Conservation (phyloP, 2,888 invertebrate genomes). For the Hypselothyrea guttata region DNA sequence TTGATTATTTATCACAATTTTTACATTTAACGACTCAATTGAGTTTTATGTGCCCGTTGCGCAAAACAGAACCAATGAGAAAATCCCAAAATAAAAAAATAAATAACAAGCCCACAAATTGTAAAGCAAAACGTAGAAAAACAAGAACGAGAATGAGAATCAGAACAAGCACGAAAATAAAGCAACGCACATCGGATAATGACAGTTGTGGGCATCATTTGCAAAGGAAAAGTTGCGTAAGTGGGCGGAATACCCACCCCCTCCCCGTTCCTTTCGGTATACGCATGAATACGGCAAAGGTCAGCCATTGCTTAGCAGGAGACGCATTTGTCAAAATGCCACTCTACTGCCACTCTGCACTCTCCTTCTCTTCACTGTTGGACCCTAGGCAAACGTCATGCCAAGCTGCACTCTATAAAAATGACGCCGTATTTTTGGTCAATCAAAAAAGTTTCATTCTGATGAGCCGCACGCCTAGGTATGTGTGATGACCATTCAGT, state of each 20-base stretch:
- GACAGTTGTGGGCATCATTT: conserved; percentile 35
- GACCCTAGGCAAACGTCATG: conserved; percentile 11
- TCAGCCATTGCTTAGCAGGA: conserved; percentile 11
- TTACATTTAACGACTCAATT: conserved; percentile 77
- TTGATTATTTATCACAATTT: conserved; percentile 79
- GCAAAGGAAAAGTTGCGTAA: conserved; percentile 32
- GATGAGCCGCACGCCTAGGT: conserved; percentile 31
- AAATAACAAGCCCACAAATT: background rate
- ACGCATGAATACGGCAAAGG: conserved; percentile 37
- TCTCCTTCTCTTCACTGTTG: no score
- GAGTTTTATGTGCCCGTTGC: conserved; percentile 66
- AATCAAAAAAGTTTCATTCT: conserved; percentile 60
- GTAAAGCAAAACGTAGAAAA: background rate
- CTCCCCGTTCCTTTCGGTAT: background rate
- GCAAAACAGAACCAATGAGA: conserved; percentile 19
- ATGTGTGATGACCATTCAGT: background rate
- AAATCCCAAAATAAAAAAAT: conserved; percentile 5
- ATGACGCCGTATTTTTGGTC: conserved; percentile 41
- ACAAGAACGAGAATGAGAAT: background rate
- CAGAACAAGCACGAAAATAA: background rate
- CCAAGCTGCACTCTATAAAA: conserved; percentile 51
- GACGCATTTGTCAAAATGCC: conserved; percentile 36
- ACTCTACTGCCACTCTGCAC: background rate
- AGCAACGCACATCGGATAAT: conserved; percentile 13
- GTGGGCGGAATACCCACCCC: conserved; percentile 6